Evolutionary conservation across 1,140 invertebrate genomes (phyloP).

Genomic region (Oryzaephilus surinamensis): DNA sequence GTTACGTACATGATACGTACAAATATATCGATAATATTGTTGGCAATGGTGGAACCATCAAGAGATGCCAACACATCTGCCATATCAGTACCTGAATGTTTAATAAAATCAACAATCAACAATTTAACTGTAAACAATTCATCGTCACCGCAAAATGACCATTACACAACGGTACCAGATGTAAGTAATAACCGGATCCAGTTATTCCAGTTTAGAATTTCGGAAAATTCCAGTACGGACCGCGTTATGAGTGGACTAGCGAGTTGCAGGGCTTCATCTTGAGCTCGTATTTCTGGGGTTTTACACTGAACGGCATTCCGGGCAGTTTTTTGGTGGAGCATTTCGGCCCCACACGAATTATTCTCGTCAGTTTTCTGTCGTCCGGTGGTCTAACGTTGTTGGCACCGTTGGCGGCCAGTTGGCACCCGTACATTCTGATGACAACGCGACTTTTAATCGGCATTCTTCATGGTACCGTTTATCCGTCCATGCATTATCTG

Average conservation of each 20-base stretch:
- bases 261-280: conserved; percentile 52
- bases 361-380: conserved; percentile 54
- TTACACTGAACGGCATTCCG: conserved; percentile 28
- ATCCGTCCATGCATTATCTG: conserved; percentile 59
- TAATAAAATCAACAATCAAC: conserved; percentile 10
- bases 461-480: conserved; percentile 50
- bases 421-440: conserved; percentile 50
- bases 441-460: conserved; percentile 44
- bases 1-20: conserved; percentile 61
- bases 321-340: conserved; percentile 34
- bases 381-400: conserved; percentile 58
- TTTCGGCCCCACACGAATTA: conserved; percentile 45
- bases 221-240: conserved; percentile 28
- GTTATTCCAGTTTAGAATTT: conserved; percentile 1
- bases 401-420: conserved; percentile 50
- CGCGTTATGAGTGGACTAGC: conserved; percentile 47
- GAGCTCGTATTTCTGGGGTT: conserved; percentile 58
- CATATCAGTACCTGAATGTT: conserved; percentile 21
- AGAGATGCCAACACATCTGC: conserved; percentile 1
- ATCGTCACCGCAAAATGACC: conserved; percentile 6
- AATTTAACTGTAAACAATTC: conserved; percentile 2
- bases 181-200: conserved; percentile 11
- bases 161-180: conserved; percentile 12
- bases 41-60: conserved; percentile 46
- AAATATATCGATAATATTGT: conserved; percentile 61